phyloP scores from a whole-genome alignment of 2,888 invertebrate genomes.

The Eilema sororculum region DNA sequence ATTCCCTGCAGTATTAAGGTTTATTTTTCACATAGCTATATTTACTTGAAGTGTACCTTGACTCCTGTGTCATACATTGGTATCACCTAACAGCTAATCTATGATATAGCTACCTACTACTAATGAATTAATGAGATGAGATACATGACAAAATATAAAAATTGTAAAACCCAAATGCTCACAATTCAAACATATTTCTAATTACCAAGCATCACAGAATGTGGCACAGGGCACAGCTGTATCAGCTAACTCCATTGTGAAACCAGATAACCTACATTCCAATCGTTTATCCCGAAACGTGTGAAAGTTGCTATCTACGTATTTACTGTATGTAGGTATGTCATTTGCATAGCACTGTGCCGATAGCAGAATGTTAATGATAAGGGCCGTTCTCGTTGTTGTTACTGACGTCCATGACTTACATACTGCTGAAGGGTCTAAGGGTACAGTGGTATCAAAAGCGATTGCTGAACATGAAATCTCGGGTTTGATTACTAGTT shows the following conservation, averaged over 20 bases:
- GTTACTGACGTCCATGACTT: background rate
- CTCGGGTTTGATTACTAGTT: background rate
- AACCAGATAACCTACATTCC: conserved; percentile 78
- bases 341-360: conserved; percentile 70
- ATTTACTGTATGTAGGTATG: conserved; percentile 52
- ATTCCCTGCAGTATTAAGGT: background rate
- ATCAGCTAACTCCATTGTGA: conserved; percentile 14
- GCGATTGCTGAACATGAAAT: background rate
- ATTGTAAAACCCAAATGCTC: background rate
- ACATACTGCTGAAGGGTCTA: background rate
- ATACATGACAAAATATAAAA: background rate
- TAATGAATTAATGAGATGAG: background rate
- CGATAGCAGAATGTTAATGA: conserved; percentile 23
- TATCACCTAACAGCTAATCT: background rate
- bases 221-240: background rate
- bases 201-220: background rate
- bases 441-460: background rate
- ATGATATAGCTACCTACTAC: background rate
- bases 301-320: conserved; percentile 64
- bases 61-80: background rate
- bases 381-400: conserved; percentile 7
- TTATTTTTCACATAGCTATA: background rate
- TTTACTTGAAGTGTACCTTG: background rate
- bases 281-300: conserved; percentile 69
- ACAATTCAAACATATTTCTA: conserved; percentile 5